phyloP scores from a whole-genome alignment of 2,888 invertebrate species.

The Calameuta idolon region DNA sequence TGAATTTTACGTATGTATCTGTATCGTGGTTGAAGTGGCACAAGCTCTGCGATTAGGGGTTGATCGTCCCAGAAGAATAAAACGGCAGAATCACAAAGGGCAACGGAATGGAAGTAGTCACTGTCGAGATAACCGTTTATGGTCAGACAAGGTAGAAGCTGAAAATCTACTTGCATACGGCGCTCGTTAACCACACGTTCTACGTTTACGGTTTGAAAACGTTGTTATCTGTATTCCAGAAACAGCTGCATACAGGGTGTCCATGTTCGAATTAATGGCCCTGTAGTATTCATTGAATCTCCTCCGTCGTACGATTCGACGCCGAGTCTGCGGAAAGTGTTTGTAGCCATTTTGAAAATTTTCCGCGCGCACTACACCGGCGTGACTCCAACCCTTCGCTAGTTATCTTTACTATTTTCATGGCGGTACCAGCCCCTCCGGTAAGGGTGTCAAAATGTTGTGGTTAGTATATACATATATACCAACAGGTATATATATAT shows the following conservation, averaged over 20 bases:
- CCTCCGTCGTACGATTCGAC: background rate
- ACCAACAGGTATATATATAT: background rate
- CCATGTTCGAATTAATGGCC: background rate
- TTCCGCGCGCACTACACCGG: background rate
- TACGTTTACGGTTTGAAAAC: background rate
- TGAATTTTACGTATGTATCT: no score
- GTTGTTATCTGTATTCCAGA: background rate
- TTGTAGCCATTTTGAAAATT: background rate
- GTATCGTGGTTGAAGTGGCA: no score
- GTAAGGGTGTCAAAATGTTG: background rate
- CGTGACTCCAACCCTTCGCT: background rate
- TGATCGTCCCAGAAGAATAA: background rate
- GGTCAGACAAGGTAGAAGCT: slow-evolving; percentile 1
- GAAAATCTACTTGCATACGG: background rate
- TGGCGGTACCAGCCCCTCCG: background rate
- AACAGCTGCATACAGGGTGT: background rate
- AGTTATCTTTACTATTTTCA: slow-evolving; percentile 2
- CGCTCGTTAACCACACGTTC: background rate
- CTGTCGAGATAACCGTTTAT: background rate
- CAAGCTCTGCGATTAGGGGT: background rate
- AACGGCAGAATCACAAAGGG: background rate
- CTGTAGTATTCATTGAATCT: background rate
- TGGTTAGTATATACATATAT: background rate
- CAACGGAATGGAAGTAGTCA: background rate
- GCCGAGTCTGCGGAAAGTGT: background rate